These are phyloP conservation scores for Agrotis clavis DNA, from an alignment of 2,888 invertebrate species.

Conservation along the genomic window DNA sequence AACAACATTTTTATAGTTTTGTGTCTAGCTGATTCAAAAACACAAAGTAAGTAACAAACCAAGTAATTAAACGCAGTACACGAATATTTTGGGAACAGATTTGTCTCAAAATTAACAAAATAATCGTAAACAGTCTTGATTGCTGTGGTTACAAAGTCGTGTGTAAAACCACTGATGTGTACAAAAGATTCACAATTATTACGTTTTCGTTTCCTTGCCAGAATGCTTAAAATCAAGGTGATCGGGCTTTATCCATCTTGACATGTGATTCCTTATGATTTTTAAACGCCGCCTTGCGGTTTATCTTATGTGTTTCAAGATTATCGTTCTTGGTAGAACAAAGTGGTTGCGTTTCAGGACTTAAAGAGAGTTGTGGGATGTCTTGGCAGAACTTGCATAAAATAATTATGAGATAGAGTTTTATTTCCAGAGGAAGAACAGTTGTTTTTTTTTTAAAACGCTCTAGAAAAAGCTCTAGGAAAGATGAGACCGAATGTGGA, in stretches of 20 bases:
- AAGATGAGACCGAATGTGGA: too few species aligned
- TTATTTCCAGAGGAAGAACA: too few species aligned
- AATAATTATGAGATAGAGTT: too few species aligned
- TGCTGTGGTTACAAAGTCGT: conserved; percentile 32
- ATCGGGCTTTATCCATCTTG: conserved; percentile 51
- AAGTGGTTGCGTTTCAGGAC: conserved; percentile 10
- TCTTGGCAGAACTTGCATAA: too few species aligned
- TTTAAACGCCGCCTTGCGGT: conserved; percentile 39
- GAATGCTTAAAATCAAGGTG: conserved; percentile 57
- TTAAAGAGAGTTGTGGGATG: conserved; percentile 11
- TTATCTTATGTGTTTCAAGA: conserved; percentile 41
- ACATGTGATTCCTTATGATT: conserved; percentile 48
- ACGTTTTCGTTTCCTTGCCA: conserved; percentile 51
- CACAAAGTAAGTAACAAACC: conserved; percentile 25
- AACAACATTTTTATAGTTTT: conserved; percentile 1
- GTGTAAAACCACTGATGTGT: conserved; percentile 31
- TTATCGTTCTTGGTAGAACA: conserved; percentile 43
- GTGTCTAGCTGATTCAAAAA: conserved; percentile 4
- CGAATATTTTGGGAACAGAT: conserved; percentile 46
- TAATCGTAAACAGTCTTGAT: conserved; percentile 52
- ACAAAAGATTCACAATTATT: conserved; percentile 47
- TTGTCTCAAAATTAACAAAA: conserved; percentile 47
- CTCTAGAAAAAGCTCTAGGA: too few species aligned
- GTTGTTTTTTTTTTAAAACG: too few species aligned
- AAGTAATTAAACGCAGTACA: conserved; percentile 37